Conservation (phyloP, 1,140 invertebrate species). For the Lycorma delicatula region DNA sequence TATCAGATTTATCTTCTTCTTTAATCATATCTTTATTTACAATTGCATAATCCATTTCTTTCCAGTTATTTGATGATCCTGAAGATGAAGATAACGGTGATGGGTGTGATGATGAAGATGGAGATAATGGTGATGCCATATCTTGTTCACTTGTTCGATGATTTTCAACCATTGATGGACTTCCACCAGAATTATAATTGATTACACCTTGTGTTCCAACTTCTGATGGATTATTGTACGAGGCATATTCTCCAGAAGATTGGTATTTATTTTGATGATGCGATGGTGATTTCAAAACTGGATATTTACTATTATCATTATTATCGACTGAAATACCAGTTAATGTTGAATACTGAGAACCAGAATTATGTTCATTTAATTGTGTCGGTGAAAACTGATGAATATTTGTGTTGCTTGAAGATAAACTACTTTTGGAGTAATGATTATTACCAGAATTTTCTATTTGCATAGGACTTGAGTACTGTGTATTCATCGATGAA, state of each 20-base stretch:
- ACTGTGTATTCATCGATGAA: slow-evolving; percentile 2
- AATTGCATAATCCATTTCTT: no score
- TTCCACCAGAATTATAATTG: not conserved
- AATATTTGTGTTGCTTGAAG: slow-evolving; percentile 19
- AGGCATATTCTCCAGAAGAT: slow-evolving; percentile 17
- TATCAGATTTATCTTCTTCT: slow-evolving; percentile 22
- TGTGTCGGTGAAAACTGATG: slow-evolving; percentile 28
- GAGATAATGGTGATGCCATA: no score
- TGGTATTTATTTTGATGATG: slow-evolving; percentile 1
- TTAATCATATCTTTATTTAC: no score
- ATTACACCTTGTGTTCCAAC: slow-evolving; percentile 17
- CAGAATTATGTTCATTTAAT: no score
- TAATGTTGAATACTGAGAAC: slow-evolving; percentile 8
- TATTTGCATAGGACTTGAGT: not conserved
- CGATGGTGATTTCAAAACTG: not conserved
- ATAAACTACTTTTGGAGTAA: slow-evolving; percentile 17
- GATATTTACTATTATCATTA: slow-evolving; percentile 10
- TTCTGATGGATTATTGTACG: slow-evolving; percentile 24
- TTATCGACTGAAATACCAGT: slow-evolving; percentile 9
- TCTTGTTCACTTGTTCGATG: not conserved
- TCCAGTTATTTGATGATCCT: no score
- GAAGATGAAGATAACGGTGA: no score
- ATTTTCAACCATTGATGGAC: not conserved
- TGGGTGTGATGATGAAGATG: no score
- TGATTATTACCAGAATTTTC: not conserved